Evolutionary conservation across 64 coral and sea anemone genomes (phyloP).

Genomic region (Exaiptasia diaphana): DNA sequence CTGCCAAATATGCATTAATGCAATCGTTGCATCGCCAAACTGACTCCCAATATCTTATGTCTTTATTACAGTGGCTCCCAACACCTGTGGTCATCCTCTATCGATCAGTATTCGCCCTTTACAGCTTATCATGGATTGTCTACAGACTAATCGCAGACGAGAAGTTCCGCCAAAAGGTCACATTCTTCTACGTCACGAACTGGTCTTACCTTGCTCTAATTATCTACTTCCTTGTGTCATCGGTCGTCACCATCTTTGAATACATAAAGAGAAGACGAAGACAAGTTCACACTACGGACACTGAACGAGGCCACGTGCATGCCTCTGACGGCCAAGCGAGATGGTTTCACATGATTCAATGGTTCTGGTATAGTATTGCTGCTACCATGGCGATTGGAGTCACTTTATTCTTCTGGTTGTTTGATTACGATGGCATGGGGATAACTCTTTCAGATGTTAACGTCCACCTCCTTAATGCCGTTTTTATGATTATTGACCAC

Average conservation of each 20-base stretch:
- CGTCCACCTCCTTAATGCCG: slow-evolving; percentile 60
- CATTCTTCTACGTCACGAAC: slow-evolving; percentile 64
- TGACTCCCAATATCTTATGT: too few species aligned
- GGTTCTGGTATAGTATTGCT: slow-evolving; percentile 58
- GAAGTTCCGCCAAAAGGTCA: slow-evolving; percentile 2
- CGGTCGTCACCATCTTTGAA: too few species aligned
- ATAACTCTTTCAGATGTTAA: slow-evolving; percentile 36
- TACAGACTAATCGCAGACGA: too few species aligned
- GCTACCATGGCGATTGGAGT: slow-evolving; percentile 46
- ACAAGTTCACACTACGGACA: neutral
- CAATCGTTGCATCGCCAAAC: too few species aligned
- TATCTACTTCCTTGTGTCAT: slow-evolving; percentile 42
- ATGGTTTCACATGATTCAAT: slow-evolving; percentile 61
- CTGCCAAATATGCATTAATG: too few species aligned
- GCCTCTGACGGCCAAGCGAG: neutral
- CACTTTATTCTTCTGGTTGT: slow-evolving; percentile 46
- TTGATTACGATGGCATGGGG: slow-evolving; percentile 36
- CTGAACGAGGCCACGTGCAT: too few species aligned
- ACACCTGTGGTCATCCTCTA: slow-evolving; percentile 6
- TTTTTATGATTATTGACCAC: slow-evolving; percentile 63
- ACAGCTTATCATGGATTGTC: slow-evolving; percentile 24
- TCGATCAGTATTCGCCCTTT: slow-evolving; percentile 1
- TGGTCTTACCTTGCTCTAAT: slow-evolving; percentile 59
- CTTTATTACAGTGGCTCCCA: slow-evolving; percentile 30
- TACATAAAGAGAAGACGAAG: too few species aligned